These are phyloP conservation scores for Cyclopterus lumpus DNA, from an alignment of 2,797 vertebrate species.

Conservation along the genomic window DNA sequence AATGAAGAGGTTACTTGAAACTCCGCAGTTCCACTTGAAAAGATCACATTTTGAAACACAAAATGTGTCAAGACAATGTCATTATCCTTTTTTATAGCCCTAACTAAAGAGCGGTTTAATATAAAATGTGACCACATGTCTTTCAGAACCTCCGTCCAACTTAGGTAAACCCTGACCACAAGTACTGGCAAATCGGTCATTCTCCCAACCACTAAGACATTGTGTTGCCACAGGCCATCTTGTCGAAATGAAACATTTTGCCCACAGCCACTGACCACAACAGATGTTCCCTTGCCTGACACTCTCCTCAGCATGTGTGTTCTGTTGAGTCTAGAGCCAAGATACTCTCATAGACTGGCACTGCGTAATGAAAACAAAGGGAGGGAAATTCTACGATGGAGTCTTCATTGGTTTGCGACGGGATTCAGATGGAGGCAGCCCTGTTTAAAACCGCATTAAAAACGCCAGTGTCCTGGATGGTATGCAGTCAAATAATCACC, in stretches of 20 bases:
- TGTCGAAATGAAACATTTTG: constrained; percentile 76
- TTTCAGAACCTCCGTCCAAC: constrained; percentile 69
- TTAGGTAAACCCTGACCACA: constrained; percentile 77
- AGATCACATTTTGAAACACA: constrained; percentile 45
- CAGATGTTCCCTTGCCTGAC: constrained; percentile 77
- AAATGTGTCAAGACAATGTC: constrained; percentile 44
- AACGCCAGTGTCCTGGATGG: constrained; percentile 31
- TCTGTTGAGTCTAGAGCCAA: constrained; percentile 82
- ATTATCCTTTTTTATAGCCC: constrained; percentile 46
- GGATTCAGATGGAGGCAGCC: constrained; percentile 58
- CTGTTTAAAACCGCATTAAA: constrained; percentile 60
- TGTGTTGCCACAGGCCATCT: constrained; percentile 79
- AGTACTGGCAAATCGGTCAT: constrained; percentile 67
- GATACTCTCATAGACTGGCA: constrained; percentile 76
- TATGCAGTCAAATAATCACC: constrained; percentile 57
- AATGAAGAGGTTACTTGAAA: constrained; percentile 26
- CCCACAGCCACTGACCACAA: constrained; percentile 80
- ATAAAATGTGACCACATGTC: constrained; percentile 68
- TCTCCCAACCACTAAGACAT: constrained; percentile 78
- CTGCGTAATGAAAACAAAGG: constrained; percentile 74
- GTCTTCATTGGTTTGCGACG: constrained; percentile 63
- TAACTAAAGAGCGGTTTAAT: constrained; percentile 58
- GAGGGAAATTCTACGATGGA: constrained; percentile 69
- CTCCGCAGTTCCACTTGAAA: constrained; percentile 48
- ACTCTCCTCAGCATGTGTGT: constrained; percentile 78